phyloP scores from a whole-genome alignment of 2,113 vertebrate genomes.

The Sander vitreus region DNA sequence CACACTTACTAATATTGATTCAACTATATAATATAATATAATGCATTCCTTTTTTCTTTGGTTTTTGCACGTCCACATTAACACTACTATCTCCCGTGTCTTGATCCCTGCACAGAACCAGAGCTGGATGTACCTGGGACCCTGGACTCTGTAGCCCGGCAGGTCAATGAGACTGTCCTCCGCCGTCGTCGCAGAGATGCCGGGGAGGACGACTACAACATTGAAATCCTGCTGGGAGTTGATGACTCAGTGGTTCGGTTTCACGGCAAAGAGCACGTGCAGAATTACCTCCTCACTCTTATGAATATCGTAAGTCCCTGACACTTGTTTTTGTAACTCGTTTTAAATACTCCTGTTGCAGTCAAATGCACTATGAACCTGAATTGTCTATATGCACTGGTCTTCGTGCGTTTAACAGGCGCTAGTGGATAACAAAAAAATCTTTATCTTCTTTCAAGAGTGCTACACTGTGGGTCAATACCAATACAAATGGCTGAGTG shows the following conservation, averaged over 20 bases:
- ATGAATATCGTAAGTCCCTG: constrained; percentile 96
- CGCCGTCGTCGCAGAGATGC: constrained; percentile 86
- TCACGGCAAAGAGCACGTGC: constrained; percentile 98
- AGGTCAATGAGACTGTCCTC: constrained; percentile 85
- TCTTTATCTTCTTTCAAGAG: background rate
- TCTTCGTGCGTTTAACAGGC: background rate
- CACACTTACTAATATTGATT: background rate
- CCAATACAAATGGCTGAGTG: rapidly evolving
- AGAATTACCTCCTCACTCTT: constrained; percentile 98
- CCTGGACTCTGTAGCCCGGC: constrained; percentile 82
- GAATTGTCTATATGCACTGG: background rate
- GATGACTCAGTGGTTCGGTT: constrained; percentile 98
- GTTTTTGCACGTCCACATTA: background rate
- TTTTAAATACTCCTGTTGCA: background rate
- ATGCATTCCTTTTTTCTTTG: background rate
- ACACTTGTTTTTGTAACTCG: background rate
- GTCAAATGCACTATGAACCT: too few relatives aligned
- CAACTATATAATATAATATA: too few relatives aligned
- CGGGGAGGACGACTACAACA: constrained; percentile 92
- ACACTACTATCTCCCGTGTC: background rate
- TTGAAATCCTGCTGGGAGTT: constrained; percentile 96
- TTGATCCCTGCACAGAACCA: constrained; percentile 75
- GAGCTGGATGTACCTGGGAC: constrained; percentile 74
- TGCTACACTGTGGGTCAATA: background rate
- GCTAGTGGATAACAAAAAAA: too few relatives aligned